Conservation (phyloP, 2,113 vertebrate species). For the Odocoileus hemionus region DNA sequence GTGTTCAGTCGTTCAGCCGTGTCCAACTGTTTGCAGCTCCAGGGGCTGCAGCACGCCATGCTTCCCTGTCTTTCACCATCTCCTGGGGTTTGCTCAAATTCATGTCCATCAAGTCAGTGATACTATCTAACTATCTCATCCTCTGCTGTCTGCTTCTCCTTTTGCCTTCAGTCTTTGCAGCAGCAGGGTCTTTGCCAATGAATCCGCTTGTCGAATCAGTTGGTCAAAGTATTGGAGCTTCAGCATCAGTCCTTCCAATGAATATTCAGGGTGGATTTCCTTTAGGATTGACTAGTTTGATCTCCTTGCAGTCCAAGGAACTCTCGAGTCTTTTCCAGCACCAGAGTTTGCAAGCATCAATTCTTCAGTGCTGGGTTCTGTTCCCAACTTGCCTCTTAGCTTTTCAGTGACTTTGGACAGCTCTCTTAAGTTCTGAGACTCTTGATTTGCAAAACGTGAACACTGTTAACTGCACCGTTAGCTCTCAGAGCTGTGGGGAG, state of each 20-base stretch:
- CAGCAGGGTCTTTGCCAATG: background rate
- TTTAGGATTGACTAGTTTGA: background rate
- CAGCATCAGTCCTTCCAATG: background rate
- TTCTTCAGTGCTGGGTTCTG: background rate
- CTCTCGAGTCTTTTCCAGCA: background rate
- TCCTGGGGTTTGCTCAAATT: background rate
- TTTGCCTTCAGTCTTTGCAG: background rate
- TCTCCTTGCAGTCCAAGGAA: background rate
- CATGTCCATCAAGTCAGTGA: background rate
- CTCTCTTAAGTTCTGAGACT: background rate
- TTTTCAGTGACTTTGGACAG: background rate
- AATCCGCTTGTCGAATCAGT: background rate
- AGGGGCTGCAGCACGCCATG: accelerated
- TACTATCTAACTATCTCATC: background rate
- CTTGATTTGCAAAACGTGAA: background rate
- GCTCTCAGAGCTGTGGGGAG: background rate
- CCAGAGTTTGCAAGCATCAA: background rate
- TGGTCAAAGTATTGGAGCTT: background rate
- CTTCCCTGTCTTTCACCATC: background rate
- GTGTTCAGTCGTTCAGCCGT: background rate
- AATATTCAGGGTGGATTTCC: background rate
- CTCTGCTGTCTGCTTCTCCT: background rate
- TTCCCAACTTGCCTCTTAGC: background rate
- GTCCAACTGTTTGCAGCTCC: background rate
- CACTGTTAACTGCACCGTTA: background rate